Base-by-base conservation (phyloP, 2,888 invertebrate species). In the Leucophenga montana region DNA sequence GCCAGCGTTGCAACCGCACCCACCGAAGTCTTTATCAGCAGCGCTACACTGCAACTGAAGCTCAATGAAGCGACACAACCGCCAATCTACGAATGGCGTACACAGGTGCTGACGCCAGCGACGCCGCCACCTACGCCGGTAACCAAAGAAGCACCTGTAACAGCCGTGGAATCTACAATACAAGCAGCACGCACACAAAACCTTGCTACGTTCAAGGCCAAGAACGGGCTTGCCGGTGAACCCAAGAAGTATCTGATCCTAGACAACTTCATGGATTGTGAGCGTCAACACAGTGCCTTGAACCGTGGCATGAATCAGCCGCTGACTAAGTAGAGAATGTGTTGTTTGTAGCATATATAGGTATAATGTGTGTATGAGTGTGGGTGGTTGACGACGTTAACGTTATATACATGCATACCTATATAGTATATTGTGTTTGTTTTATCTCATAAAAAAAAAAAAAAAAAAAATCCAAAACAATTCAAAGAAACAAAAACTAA, bases 201-300 rank as follows among this genome's bases (percentile, higher is more conserved):
- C 71, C 61, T 48, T 56, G 66, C 71, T 68, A 70, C 72, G 61
- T 71, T 71, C 67, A 81, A 46, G 83, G 83, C 11, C 14, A 73
- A 75, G 50, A 83, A 82, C 71, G 79, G 76, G 33, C 6, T 18
- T 11, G 1, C 18, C 14, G 72, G 74, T 54, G 67, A 54, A 27
- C 73, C 76, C 68, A 77, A 79, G 66, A 71, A 84, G 70, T 76
- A 73, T 5, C 79, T 80, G 53, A 77, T 78, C 8, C 64, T 87
- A 50, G 57, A 72, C 50, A 81, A 86, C 68, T 86, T 86, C 69
- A 83, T 83, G 71, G 77, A 78, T 68, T 77, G 77, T 50, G 86
- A 86, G 72, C 86, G 86, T 50, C 73, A 80, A 71, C 75, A 76
- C 57, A 86, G 84, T 68, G 77, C 78, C 69, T 75, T 76, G 71